phyloP scores from a whole-genome alignment of 1,140 invertebrate genomes.

The Caenorhabditis tropicalis region DNA sequence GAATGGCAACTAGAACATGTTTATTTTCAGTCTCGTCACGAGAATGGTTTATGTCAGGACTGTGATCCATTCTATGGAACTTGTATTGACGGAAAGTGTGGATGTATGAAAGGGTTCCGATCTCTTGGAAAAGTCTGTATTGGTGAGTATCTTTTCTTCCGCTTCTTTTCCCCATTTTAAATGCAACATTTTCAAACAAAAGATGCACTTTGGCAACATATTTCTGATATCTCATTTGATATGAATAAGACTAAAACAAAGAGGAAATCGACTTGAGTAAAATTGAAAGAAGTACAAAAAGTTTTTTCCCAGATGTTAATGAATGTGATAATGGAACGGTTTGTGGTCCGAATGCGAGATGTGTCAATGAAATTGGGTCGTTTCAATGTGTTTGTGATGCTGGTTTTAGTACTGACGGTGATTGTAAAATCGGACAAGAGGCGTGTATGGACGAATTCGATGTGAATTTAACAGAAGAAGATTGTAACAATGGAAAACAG shows the following conservation, averaged over 20 bases:
- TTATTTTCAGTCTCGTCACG: not conserved
- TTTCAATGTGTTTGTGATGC: slow-evolving; percentile 48
- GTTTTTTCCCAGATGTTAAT: slow-evolving; percentile 46
- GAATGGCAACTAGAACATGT: too few species aligned
- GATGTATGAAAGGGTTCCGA: slow-evolving; percentile 48
- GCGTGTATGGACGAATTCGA: slow-evolving; percentile 48
- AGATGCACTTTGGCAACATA: slow-evolving; percentile 16
- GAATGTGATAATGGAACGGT: slow-evolving; percentile 46
- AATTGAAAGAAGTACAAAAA: not conserved
- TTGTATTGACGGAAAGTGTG: slow-evolving; percentile 46
- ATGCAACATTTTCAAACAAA: slow-evolving; percentile 42
- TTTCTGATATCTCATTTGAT: slow-evolving; percentile 32
- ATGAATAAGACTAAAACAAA: slow-evolving; percentile 15
- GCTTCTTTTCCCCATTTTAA: not conserved
- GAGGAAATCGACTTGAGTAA: not conserved
- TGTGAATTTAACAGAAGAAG: slow-evolving; percentile 47
- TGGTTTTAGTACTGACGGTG: slow-evolving; percentile 38
- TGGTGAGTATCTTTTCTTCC: slow-evolving; percentile 43
- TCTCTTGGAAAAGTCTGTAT: slow-evolving; percentile 51
- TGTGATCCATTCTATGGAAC: slow-evolving; percentile 47
- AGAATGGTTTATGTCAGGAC: slow-evolving; percentile 10
- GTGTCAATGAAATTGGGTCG: slow-evolving; percentile 47
- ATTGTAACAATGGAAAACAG: slow-evolving; percentile 50
- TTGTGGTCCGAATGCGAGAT: slow-evolving; percentile 46
- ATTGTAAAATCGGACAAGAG: slow-evolving; percentile 47